Evolutionary conservation across 2,113 vertebrate genomes (phyloP).

Genomic region (Daboia siamensis): DNA sequence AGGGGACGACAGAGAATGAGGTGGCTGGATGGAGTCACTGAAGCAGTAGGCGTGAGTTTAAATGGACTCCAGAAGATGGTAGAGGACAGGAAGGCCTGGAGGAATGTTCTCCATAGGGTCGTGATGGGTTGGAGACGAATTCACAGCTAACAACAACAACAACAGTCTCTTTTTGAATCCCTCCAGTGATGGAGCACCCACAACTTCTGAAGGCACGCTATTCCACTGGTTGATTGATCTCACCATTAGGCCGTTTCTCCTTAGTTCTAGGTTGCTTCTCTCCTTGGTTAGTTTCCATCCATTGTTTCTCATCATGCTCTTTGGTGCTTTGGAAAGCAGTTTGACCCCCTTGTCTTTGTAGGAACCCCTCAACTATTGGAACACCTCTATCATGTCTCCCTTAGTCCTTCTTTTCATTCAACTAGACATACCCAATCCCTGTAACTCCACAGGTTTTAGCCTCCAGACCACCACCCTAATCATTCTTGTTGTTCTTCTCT

Average conservation of each 20-base stretch:
- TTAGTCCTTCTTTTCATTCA: neutral
- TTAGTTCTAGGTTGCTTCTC: neutral
- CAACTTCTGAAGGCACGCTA: no score
- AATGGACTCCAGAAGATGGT: no score
- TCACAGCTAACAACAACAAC: no score
- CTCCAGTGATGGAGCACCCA: neutral
- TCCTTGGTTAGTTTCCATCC: neutral
- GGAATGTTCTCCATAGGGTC: no score
- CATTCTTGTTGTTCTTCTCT: neutral
- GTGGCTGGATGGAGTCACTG: no score
- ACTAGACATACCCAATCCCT: neutral
- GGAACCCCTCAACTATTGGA: neutral
- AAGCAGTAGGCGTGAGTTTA: no score
- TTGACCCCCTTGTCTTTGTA: neutral
- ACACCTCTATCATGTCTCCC: neutral
- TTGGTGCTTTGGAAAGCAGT: neutral
- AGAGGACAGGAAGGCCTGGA: no score
- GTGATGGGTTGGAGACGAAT: no score
- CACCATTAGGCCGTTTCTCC: neutral
- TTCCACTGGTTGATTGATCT: neutral
- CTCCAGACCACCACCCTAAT: neutral
- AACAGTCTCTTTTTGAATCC: neutral
- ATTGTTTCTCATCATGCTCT: no score
- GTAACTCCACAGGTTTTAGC: neutral
- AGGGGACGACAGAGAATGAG: no score